A percentile compares a stretch with the other conserved stretches of the same genome.
Evolutionary conservation across 2,888 invertebrate genomes (phyloP).

Genomic region (Hartigia nigra): DNA sequence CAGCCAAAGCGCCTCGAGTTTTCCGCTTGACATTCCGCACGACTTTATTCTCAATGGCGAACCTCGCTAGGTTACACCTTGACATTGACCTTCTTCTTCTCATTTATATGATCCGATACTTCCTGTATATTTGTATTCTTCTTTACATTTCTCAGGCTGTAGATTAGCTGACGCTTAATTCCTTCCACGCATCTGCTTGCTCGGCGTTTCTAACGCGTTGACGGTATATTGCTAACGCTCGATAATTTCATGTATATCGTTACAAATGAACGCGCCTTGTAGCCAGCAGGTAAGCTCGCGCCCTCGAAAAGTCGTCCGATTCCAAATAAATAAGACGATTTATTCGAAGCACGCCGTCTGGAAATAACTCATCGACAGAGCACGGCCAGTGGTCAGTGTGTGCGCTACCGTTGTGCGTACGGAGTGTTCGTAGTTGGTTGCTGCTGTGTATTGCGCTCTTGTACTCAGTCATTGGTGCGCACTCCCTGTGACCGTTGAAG

Average conservation of each 20-base stretch:
- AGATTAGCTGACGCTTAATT: neutral
- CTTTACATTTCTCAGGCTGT: neutral
- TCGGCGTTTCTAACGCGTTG: neutral
- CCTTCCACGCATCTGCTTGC: neutral
- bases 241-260: neutral
- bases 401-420: neutral
- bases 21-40: neutral
- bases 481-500: neutral
- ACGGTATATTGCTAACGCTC: neutral
- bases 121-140: neutral
- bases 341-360: conserved; percentile 44
- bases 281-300: neutral
- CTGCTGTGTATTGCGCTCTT: neutral
- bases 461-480: neutral
- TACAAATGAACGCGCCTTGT: neutral
- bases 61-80: neutral
- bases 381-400: neutral
- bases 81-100: neutral
- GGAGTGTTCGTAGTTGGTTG: neutral
- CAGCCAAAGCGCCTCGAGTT: neutral
- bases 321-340: conserved; percentile 43
- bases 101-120: neutral
- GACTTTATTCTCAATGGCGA: neutral
- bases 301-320: conserved; percentile 8
- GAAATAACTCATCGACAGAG: conserved; percentile 40